Percentiles rank a stretch among this genome's conserved stretches.
Conservation (phyloP, 2,797 vertebrate species). For the Sebastes vulpes region DNA sequence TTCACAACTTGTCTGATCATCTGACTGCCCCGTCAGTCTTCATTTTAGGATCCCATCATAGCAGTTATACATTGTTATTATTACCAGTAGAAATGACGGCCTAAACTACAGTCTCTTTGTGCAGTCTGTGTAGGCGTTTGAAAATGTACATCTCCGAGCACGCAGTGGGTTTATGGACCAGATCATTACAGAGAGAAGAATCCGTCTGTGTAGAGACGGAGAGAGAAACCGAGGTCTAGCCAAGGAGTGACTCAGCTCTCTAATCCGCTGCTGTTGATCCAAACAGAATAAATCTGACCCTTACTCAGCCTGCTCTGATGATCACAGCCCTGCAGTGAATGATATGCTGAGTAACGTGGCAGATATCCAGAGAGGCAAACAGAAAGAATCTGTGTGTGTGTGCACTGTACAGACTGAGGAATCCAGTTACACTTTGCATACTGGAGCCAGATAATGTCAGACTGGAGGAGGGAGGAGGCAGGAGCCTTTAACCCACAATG, state of each 20-base stretch:
- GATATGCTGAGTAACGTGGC: constrained; percentile 61
- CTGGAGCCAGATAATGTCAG: constrained; percentile 34
- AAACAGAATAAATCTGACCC: constrained; percentile 66
- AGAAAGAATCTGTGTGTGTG: neutral
- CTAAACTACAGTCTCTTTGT: neutral
- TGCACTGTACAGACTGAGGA: constrained; percentile 21
- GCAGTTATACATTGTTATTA: neutral
- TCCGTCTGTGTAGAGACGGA: neutral
- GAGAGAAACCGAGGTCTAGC: constrained; percentile 6
- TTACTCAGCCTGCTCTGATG: constrained; percentile 31
- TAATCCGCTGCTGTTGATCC: constrained; percentile 61
- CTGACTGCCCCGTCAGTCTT: neutral
- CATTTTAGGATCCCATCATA: neutral
- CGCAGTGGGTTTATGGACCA: neutral
- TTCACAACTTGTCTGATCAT: neutral
- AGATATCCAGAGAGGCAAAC: constrained; percentile 40
- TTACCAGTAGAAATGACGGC: neutral
- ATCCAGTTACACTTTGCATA: constrained; percentile 58
- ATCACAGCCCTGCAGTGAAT: constrained; percentile 32
- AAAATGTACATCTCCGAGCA: neutral
- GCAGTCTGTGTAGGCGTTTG: neutral
- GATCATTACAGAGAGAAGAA: neutral
- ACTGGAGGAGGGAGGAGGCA: neutral
- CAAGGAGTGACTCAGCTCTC: constrained; percentile 68
- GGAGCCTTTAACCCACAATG: neutral